phyloP scores from a whole-genome alignment of 1,140 invertebrate genomes.

The Plectrocnemia conspersa region DNA sequence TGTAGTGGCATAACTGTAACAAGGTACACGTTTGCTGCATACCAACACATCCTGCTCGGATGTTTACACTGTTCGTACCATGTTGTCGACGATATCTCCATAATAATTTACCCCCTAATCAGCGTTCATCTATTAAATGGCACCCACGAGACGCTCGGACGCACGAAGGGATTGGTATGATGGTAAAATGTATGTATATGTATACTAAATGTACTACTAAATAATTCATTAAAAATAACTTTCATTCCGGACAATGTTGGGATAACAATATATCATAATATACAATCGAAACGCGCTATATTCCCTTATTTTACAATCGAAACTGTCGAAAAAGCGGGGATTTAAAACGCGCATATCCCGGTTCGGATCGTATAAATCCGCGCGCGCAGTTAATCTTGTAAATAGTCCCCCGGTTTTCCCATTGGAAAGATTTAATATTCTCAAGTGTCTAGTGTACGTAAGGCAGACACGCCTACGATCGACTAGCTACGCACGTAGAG shows the following conservation, averaged over 20 bases:
- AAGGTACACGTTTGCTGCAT: no score
- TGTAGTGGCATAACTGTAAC: not conserved
- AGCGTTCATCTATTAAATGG: conserved; percentile 29
- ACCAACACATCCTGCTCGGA: no score
- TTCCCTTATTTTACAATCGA: not conserved
- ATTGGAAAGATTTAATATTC: conserved; percentile 30
- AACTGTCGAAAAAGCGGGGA: conserved; percentile 2
- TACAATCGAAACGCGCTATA: not conserved
- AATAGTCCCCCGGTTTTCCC: conserved; percentile 22
- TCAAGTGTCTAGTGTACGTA: conserved; percentile 27
- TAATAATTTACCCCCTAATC: conserved; percentile 22
- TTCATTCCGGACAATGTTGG: not conserved
- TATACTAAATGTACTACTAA: not conserved
- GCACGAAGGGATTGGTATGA: not conserved
- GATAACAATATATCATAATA: not conserved
- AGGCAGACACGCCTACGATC: not conserved
- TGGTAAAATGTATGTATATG: conserved; percentile 1
- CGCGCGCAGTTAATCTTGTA: conserved; percentile 27
- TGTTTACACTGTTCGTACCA: no score
- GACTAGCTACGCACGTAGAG: conserved; percentile 22
- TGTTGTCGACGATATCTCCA: no score
- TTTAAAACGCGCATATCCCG: conserved; percentile 5
- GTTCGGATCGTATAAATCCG: conserved; percentile 26
- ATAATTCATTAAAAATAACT: conserved; percentile 6
- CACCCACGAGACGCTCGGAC: conserved; percentile 17